These are phyloP conservation scores for Andrena bucephala DNA, from an alignment of 2,888 invertebrate genomes.

Conservation along the genomic window DNA sequence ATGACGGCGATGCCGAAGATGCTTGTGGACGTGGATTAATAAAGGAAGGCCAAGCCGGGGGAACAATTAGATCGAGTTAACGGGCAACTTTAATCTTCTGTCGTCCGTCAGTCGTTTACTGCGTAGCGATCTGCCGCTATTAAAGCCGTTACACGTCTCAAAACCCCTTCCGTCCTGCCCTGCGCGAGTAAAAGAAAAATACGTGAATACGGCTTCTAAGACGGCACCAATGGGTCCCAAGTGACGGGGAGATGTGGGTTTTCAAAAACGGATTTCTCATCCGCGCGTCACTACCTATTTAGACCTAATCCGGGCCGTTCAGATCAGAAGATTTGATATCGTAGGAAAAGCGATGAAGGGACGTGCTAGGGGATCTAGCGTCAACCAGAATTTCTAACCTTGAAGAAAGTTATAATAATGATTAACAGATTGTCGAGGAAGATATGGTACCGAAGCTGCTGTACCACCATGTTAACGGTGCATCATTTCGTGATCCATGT, in stretches of 20 bases:
- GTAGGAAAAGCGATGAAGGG: background rate
- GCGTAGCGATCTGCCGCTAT: slow-evolving; percentile 84
- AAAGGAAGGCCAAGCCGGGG: slow-evolving; percentile 81
- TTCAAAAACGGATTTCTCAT: slow-evolving; percentile 71
- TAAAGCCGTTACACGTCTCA: slow-evolving; percentile 81
- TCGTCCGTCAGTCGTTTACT: slow-evolving; percentile 84
- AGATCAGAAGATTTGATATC: slow-evolving; percentile 2
- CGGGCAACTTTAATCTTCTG: slow-evolving; percentile 84
- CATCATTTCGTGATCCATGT: background rate
- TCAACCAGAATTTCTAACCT: slow-evolving; percentile 29
- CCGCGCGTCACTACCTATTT: slow-evolving; percentile 56
- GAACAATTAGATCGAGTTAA: slow-evolving; percentile 85
- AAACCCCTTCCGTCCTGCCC: slow-evolving; percentile 71
- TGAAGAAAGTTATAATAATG: slow-evolving; percentile 6
- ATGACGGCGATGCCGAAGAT: slow-evolving; percentile 71
- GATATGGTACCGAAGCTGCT: background rate
- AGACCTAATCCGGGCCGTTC: slow-evolving; percentile 29
- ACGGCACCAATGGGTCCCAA: slow-evolving; percentile 42
- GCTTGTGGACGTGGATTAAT: slow-evolving; percentile 80
- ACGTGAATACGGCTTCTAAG: slow-evolving; percentile 35
- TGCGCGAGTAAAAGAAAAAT: slow-evolving; percentile 67
- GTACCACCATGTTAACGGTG: slow-evolving; percentile 14
- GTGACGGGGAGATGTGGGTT: slow-evolving; percentile 68
- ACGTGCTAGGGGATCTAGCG: background rate
- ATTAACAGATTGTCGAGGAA: background rate